Evolutionary conservation across 2,888 invertebrate species (phyloP).

Genomic region (Dicyrtoma fusca): DNA sequence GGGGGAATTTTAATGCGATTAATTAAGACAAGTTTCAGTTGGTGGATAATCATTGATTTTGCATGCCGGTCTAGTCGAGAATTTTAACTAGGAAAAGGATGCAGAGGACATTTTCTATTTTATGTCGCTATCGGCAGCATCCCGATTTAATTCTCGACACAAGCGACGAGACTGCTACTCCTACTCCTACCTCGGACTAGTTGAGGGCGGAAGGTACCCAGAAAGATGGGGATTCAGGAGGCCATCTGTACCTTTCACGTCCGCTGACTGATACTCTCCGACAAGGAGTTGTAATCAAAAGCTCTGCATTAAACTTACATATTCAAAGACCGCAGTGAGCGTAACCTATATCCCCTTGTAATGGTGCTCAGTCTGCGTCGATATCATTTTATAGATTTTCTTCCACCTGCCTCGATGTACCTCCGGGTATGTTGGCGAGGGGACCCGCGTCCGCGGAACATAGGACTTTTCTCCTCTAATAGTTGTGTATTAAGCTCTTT

Average conservation of each 20-base stretch:
- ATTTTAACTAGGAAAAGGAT: neutral
- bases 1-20: slow-evolving; percentile 39
- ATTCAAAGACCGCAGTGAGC: slow-evolving; percentile 13
- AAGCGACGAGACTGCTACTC: neutral
- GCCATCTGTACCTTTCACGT: neutral
- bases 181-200: too few species aligned
- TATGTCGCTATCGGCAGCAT: too few species aligned
- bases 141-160: neutral
- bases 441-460: too few species aligned
- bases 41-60: slow-evolving; percentile 31
- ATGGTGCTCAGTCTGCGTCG: too few species aligned
- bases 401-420: too few species aligned
- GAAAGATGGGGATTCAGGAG: too few species aligned
- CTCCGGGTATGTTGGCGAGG: too few species aligned
- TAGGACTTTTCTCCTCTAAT: neutral
- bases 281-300: too few species aligned
- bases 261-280: too few species aligned
- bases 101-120: slow-evolving; percentile 5
- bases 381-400: too few species aligned
- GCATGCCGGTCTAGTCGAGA: slow-evolving; percentile 6
- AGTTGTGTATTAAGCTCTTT: neutral
- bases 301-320: neutral
- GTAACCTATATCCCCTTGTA: neutral
- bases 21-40: slow-evolving; percentile 39
- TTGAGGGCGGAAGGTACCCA: too few species aligned